A percentile compares a stretch with the other conserved stretches of the same genome.
Evolutionary conservation across 2,888 invertebrate species (phyloP).

Genomic region (Elmis aenea): DNA sequence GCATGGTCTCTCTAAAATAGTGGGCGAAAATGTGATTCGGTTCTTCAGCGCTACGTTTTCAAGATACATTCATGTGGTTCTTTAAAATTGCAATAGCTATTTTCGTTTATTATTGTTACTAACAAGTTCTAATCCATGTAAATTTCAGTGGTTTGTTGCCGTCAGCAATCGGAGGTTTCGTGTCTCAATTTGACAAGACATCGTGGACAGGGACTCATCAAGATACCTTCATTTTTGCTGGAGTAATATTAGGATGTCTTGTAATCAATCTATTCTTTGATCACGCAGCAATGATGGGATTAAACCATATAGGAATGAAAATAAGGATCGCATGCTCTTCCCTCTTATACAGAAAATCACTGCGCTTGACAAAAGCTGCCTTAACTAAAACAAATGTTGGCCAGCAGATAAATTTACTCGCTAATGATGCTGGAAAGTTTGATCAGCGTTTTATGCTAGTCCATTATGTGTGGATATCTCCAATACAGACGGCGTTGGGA

Average conservation of each 20-base stretch:
- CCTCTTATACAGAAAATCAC: constrained; percentile 71
- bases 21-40: too few species aligned
- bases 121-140: too few species aligned
- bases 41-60: too few species aligned
- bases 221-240: constrained; percentile 73
- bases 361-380: constrained; percentile 48
- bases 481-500: constrained; percentile 57
- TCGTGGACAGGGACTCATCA: constrained; percentile 34
- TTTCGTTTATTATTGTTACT: too few species aligned
- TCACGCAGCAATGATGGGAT: constrained; percentile 86
- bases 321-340: constrained; percentile 78
- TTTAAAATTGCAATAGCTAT: too few species aligned
- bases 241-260: constrained; percentile 54
- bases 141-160: too few species aligned
- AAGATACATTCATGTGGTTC: too few species aligned
- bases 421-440: constrained; percentile 70
- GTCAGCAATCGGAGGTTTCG: constrained; percentile 58
- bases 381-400: constrained; percentile 56
- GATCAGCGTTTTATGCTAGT: constrained; percentile 85
- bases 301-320: constrained; percentile 79
- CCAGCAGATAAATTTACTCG: constrained; percentile 49
- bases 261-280: constrained; percentile 33
- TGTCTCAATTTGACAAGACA: constrained; percentile 56
- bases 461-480: constrained; percentile 75
- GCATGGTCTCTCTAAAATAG: too few species aligned